Evolutionary conservation across 2,888 invertebrate species (phyloP).

Genomic region (Gymnoscelis rufifasciata): DNA sequence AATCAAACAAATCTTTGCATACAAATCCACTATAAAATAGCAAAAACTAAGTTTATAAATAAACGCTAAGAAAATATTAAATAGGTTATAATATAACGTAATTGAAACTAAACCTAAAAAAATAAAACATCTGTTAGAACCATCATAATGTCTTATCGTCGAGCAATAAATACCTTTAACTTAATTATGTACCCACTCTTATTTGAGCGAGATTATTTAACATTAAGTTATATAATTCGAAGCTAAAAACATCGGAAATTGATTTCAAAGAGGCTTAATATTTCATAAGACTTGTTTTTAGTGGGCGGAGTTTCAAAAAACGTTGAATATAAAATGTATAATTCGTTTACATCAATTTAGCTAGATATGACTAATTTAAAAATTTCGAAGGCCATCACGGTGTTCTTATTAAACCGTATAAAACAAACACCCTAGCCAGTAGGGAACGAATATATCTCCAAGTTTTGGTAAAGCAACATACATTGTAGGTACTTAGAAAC

Average conservation of each 20-base stretch:
- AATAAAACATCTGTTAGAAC: constrained; percentile 51
- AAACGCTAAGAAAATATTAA: constrained; percentile 67
- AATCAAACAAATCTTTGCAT: constrained; percentile 11
- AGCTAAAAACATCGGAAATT: background rate
- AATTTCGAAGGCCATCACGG: constrained; percentile 55
- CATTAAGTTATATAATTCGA: background rate
- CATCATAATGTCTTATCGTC: constrained; percentile 36
- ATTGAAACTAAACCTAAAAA: constrained; percentile 47
- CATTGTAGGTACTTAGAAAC: too few species aligned
- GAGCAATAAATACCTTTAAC: constrained; percentile 57
- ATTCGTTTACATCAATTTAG: background rate
- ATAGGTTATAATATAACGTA: constrained; percentile 60
- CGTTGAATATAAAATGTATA: background rate
- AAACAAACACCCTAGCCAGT: constrained; percentile 14
- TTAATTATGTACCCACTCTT: constrained; percentile 38
- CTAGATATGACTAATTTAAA: constrained; percentile 33
- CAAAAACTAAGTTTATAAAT: constrained; percentile 41
- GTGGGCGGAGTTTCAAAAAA: constrained; percentile 7
- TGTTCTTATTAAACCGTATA: constrained; percentile 27
- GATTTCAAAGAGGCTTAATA: background rate
- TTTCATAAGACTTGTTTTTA: constrained; percentile 4
- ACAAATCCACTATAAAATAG: constrained; percentile 17
- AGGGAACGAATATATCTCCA: constrained; percentile 4
- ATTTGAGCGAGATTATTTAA: constrained; percentile 54
- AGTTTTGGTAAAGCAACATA: constrained; percentile 6